Evolutionary conservation across 2,888 invertebrate species (phyloP).

Genomic region (Taphrorychus bicolor): DNA sequence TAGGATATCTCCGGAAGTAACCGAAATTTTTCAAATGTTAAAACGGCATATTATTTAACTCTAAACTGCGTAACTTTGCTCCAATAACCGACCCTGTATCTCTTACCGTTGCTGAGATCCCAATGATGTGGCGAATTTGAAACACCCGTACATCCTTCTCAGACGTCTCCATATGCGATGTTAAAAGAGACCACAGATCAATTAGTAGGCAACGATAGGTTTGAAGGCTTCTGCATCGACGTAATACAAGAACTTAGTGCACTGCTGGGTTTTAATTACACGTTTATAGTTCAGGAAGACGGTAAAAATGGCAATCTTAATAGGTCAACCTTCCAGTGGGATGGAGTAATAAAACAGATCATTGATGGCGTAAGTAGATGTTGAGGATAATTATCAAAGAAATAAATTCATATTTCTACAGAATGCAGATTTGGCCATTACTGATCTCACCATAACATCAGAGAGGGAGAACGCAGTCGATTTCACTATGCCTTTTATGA

Average conservation of each 20-base stretch:
- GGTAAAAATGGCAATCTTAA: slow-evolving; percentile 76
- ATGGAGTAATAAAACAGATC: slow-evolving; percentile 78
- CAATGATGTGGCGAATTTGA: background rate
- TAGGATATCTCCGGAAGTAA: too few species aligned
- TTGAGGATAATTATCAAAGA: background rate
- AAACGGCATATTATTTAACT: too few species aligned
- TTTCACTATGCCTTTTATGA: slow-evolving; percentile 96
- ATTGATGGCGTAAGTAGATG: slow-evolving; percentile 69
- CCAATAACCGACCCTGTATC: too few species aligned
- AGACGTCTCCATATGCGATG: slow-evolving; percentile 90
- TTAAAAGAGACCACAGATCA: slow-evolving; percentile 71
- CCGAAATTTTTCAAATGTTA: too few species aligned
- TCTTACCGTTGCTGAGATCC: too few species aligned
- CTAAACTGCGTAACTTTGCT: background rate
- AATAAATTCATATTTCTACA: slow-evolving; percentile 54
- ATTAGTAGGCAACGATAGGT: slow-evolving; percentile 80
- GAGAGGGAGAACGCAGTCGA: slow-evolving; percentile 88
- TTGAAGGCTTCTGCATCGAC: slow-evolving; percentile 89
- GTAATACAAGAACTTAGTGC: slow-evolving; percentile 80
- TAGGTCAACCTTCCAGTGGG: slow-evolving; percentile 69
- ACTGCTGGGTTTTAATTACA: slow-evolving; percentile 82
- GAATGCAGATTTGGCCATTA: slow-evolving; percentile 91
- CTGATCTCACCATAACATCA: slow-evolving; percentile 89
- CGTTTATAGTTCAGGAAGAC: slow-evolving; percentile 78
- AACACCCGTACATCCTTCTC: too few species aligned